These are phyloP conservation scores for Platysteira castanea DNA, from an alignment of 2,113 vertebrate genomes.

Conservation along the genomic window DNA sequence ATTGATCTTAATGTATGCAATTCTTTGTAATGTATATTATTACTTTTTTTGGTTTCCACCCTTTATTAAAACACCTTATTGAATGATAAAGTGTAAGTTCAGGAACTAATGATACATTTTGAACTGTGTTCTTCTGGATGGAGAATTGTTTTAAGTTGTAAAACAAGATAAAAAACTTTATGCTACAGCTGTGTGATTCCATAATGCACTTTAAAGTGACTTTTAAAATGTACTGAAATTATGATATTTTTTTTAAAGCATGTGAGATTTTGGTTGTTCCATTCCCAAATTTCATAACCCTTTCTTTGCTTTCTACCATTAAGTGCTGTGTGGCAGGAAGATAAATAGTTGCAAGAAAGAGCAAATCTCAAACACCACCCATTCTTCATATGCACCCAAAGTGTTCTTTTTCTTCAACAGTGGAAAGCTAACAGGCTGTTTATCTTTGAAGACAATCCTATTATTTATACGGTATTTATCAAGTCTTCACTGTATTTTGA, in stretches of 20 bases:
- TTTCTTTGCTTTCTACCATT: background rate
- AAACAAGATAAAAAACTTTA: background rate
- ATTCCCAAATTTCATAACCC: background rate
- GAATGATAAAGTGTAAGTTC: constrained; percentile 17
- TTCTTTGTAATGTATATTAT: background rate
- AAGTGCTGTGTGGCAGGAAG: background rate
- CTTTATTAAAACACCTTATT: background rate
- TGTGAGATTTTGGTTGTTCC: background rate
- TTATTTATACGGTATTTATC: constrained; percentile 52
- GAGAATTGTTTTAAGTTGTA: background rate
- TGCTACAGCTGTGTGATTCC: background rate
- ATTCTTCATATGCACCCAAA: constrained; percentile 10
- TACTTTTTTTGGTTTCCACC: background rate
- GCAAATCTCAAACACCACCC: background rate
- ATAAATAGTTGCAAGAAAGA: constrained; percentile 8
- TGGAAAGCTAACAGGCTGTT: constrained; percentile 37
- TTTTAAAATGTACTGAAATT: background rate
- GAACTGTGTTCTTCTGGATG: background rate
- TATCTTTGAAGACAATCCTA: constrained; percentile 46
- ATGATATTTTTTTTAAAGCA: background rate
- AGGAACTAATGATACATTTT: constrained; percentile 19
- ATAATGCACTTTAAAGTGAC: background rate
- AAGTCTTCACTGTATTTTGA: constrained; percentile 44
- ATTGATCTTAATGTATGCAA: background rate
- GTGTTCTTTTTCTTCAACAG: background rate